A percentile compares a stretch with the other conserved stretches of the same genome.
Conservation (phyloP, 2,113 vertebrate species). For the Tragelaphus strepsiceros region DNA sequence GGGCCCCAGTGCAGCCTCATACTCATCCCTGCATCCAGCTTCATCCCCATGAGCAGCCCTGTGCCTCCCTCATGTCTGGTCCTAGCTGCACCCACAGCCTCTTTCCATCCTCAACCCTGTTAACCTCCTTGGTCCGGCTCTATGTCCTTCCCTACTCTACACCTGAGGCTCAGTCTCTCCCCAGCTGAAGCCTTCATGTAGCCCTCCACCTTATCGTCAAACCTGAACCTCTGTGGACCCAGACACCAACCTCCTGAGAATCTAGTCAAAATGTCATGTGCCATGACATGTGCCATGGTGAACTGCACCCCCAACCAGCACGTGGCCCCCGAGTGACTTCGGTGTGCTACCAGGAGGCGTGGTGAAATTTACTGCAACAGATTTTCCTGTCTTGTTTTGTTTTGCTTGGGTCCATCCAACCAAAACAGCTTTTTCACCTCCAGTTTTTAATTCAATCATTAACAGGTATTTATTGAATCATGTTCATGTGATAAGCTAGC, state of each 20-base stretch:
- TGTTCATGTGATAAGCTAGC: not conserved
- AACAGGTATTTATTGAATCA: not conserved
- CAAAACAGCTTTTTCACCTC: not conserved
- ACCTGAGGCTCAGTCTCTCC: not conserved
- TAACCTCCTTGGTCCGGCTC: not conserved
- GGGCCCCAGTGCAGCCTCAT: not conserved
- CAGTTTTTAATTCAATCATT: not conserved
- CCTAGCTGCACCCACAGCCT: not conserved
- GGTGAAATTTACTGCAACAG: not conserved
- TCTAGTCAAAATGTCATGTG: not conserved
- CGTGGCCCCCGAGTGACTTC: not conserved
- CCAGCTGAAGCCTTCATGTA: not conserved
- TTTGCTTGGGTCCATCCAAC: not conserved
- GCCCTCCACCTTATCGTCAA: not conserved
- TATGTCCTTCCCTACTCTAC: not conserved
- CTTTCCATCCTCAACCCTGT: not conserved
- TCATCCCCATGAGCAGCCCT: not conserved
- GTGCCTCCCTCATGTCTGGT: not conserved
- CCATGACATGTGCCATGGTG: not conserved
- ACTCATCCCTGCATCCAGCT: not conserved
- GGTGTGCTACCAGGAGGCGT: not conserved
- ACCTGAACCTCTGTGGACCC: not conserved
- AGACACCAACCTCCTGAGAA: not conserved
- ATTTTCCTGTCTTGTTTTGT: not conserved
- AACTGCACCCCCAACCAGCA: accelerated